phyloP scores from a whole-genome alignment of 2,797 vertebrate genomes.

The Bryconaethiops microstoma region DNA sequence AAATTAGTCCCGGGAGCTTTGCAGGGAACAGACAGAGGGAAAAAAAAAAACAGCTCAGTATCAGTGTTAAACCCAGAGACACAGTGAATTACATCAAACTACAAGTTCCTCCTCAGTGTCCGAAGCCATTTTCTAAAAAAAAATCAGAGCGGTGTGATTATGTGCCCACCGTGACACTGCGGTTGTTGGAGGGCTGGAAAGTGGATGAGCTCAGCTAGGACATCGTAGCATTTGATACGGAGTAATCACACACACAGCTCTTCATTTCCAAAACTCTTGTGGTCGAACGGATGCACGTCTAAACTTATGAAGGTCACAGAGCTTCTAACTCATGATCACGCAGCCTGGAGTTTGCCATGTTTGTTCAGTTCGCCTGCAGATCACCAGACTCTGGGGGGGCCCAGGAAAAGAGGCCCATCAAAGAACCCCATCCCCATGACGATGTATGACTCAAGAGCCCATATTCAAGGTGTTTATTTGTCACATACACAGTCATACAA shows the following conservation, averaged over 20 bases:
- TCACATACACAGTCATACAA: no score
- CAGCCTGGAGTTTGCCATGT: not conserved
- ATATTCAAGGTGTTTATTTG: no score
- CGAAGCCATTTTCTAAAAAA: slow-evolving; percentile 10
- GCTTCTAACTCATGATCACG: not conserved
- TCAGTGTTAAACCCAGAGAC: slow-evolving; percentile 19
- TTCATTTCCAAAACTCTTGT: not conserved
- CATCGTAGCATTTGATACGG: not conserved
- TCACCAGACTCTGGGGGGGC: no score
- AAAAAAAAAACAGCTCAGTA: slow-evolving; percentile 31
- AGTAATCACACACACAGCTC: not conserved
- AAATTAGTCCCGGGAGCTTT: slow-evolving; percentile 35
- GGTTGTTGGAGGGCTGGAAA: slow-evolving; percentile 12
- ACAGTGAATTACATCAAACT: slow-evolving; percentile 26
- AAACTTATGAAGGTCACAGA: not conserved
- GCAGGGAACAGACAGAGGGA: not conserved
- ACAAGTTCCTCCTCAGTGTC: slow-evolving; percentile 15
- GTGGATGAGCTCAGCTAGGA: not conserved
- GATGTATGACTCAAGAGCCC: no score
- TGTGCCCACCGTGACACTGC: slow-evolving; percentile 1
- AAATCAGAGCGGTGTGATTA: slow-evolving; percentile 6
- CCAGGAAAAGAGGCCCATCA: no score
- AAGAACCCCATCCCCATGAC: no score
- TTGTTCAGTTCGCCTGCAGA: not conserved
- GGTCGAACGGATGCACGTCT: not conserved